Evolutionary conservation across 2,888 invertebrate species (phyloP), one percentile per base, ranked within the genome.

Genomic region (Entomobrya proxima): DNA sequence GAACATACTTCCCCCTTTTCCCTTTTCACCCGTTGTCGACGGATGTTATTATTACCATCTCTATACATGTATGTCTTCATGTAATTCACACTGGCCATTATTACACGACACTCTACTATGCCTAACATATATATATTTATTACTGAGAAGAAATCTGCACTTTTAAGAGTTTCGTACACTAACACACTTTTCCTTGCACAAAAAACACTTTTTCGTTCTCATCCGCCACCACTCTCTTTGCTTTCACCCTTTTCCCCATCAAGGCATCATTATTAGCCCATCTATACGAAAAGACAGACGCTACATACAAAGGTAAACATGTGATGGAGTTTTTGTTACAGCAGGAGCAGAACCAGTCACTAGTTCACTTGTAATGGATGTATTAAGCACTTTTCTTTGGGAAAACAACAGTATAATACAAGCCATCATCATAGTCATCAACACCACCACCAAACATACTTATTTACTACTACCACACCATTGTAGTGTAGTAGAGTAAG

Each of bases 321-420:
- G 27, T 58, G 15, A 58, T 58, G 32, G 55, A 18, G 21, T 67
- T 37, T 67, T 37, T 40, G 18, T 40, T 40, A 37, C 15, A 30
- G 47, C 44, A 47, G 27, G 5, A 44, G 15, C 44, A 44, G 15
- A 2, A 9, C 44, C 9, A 44, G 13, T 44, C 44, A 15, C 44
- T 7, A 5, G 15, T 30, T 58, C 30, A 58, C 13, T 40, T 78
- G 40, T 24, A 78, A 64, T 78, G 47, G 78, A 64, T 30, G 64
- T 35, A 78, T 64, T 78, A 78, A 78, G 78, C 64, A 58, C 58
- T 58, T 58, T n/a, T 58, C n/a, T n/a, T n/a, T n/a, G 69, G 58
- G 44, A 64, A 81, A 81, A 81, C 58, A 77, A 52, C 72, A 58
- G 40, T 18, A 72, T 30, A 52, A 24, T 72, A 24, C 27, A 4